Conservation (phyloP, 2,888 invertebrate species). For the Netelia melanura region DNA sequence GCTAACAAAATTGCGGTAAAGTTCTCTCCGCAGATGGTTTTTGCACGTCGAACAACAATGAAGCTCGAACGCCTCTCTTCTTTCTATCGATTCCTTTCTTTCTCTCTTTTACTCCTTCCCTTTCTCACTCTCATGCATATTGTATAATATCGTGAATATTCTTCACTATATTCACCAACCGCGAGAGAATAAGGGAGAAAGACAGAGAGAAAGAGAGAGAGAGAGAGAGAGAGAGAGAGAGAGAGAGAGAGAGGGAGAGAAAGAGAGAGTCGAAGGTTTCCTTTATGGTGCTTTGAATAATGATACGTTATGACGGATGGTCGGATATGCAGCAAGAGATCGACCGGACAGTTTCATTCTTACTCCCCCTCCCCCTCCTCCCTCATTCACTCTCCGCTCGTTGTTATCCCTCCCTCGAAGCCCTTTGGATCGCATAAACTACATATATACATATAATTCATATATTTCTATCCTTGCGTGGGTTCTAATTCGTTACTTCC, state of each 20-base stretch:
- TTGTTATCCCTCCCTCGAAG: slow-evolving; percentile 41
- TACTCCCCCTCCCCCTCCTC: slow-evolving; percentile 25
- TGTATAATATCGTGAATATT: slow-evolving; percentile 54
- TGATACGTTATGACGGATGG: slow-evolving; percentile 74
- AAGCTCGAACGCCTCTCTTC: slow-evolving; percentile 21
- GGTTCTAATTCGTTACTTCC: slow-evolving; percentile 66
- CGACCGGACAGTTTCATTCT: slow-evolving; percentile 62
- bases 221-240: slow-evolving; percentile 32
- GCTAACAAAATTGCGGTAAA: slow-evolving; percentile 58
- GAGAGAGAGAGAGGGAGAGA: slow-evolving; percentile 11
- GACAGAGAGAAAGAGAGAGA: slow-evolving; percentile 32
- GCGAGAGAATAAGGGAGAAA: slow-evolving; percentile 45
- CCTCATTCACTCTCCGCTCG: slow-evolving; percentile 14
- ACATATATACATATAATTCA: slow-evolving; percentile 2
- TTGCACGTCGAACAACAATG: slow-evolving; percentile 56
- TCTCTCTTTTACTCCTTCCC: slow-evolving; percentile 64
- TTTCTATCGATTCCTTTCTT: slow-evolving; percentile 64
- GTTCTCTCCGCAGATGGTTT: slow-evolving; percentile 56
- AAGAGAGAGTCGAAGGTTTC: slow-evolving; percentile 59
- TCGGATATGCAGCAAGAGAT: slow-evolving; percentile 59
- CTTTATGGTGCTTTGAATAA: slow-evolving; percentile 78
- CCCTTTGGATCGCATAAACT: slow-evolving; percentile 36
- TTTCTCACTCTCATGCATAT: slow-evolving; percentile 60
- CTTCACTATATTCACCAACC: slow-evolving; percentile 46
- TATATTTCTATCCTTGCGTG: slow-evolving; percentile 53